A percentile compares a stretch with the other conserved stretches of the same genome.
phyloP scores from a whole-genome alignment of 1,140 invertebrate species.

The Camponotus vicinus region DNA sequence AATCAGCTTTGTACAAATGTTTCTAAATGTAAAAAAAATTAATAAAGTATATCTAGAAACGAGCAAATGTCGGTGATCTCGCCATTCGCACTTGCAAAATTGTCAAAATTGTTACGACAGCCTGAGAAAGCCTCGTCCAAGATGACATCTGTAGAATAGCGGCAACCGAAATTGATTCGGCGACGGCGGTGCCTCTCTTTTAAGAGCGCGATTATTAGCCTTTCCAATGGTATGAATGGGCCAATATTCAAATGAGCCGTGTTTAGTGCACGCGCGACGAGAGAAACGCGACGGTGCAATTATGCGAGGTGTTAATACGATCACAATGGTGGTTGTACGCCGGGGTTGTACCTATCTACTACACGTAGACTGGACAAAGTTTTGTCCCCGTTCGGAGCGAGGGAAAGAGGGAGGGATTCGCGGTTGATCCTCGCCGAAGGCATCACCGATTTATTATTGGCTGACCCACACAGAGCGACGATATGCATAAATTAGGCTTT shows the following conservation, averaged over 20 bases:
- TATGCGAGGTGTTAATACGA: constrained; percentile 85
- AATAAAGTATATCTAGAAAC: background rate
- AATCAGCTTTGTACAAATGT: background rate
- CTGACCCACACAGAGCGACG: constrained; percentile 50
- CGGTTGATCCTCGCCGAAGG: constrained; percentile 21
- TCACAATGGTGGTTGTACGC: constrained; percentile 79
- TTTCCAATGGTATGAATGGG: constrained; percentile 82
- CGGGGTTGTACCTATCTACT: constrained; percentile 78
- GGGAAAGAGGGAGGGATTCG: background rate
- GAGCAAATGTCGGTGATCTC: background rate
- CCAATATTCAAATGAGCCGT: constrained; percentile 85
- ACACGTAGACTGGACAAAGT: constrained; percentile 73
- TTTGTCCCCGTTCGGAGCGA: constrained; percentile 67
- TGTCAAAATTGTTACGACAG: constrained; percentile 69
- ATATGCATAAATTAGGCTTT: constrained; percentile 76
- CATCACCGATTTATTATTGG: constrained; percentile 77
- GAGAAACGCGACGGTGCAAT: constrained; percentile 79
- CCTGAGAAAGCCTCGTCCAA: constrained; percentile 78
- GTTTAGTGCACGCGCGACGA: constrained; percentile 80
- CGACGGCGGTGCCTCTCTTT: constrained; percentile 59
- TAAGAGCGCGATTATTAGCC: constrained; percentile 79
- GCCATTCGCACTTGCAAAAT: background rate
- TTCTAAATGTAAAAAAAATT: background rate
- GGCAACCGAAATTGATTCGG: constrained; percentile 50
- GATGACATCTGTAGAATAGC: constrained; percentile 26